Evolutionary conservation across 1,140 invertebrate species (phyloP).

Genomic region (Leguminivora glycinivorella): DNA sequence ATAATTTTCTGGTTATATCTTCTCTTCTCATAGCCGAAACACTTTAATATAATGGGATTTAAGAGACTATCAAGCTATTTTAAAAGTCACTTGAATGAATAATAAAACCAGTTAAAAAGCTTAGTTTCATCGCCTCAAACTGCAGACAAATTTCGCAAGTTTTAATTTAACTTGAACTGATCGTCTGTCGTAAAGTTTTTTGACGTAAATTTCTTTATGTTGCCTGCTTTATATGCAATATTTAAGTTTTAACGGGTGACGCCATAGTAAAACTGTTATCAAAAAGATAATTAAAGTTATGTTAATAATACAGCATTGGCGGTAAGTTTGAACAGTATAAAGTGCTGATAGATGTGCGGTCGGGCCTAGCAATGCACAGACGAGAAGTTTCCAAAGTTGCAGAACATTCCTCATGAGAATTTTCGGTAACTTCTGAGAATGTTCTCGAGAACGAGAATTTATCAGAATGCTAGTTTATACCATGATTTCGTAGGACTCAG

Average conservation of each 20-base stretch:
- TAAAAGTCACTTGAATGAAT: not conserved
- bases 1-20: too few relatives aligned
- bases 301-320: not conserved
- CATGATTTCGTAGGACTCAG: too few relatives aligned
- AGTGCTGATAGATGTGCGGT: too few relatives aligned
- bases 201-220: not conserved
- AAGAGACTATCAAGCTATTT: not conserved
- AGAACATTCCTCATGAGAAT: too few relatives aligned
- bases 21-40: not conserved
- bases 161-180: slow-evolving; percentile 7
- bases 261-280: not conserved
- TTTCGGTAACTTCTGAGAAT: too few relatives aligned
- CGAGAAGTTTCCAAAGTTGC: too few relatives aligned
- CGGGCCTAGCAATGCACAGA: too few relatives aligned
- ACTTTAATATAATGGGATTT: not conserved
- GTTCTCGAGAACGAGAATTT: too few relatives aligned
- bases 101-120: not conserved
- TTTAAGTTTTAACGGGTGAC: not conserved
- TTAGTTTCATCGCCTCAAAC: not conserved
- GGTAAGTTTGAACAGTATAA: too few relatives aligned
- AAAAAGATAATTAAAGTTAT: not conserved
- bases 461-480: too few relatives aligned
- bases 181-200: slow-evolving; percentile 6
- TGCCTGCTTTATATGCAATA: not conserved
- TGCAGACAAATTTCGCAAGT: slow-evolving; percentile 2